Base-by-base conservation (phyloP, 2,888 invertebrate species). In the Nowickia ferox region DNA sequence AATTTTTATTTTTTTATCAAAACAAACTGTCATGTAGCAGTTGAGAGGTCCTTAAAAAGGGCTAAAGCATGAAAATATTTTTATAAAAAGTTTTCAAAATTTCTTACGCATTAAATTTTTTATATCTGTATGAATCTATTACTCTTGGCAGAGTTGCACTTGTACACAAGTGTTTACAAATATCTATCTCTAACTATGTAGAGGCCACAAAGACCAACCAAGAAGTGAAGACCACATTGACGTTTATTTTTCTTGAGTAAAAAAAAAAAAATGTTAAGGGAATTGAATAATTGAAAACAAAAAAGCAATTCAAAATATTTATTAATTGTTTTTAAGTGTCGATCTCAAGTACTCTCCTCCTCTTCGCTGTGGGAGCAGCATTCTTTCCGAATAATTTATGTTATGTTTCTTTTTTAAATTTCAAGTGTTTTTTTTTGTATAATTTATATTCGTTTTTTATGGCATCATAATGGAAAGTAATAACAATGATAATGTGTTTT, bases 381-480 rank as follows among this genome's bases (percentile, higher is more conserved):
- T 30, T 66, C 30, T 65, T 30, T 66, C 19, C 1, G 1, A 3
- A 15, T 30, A 30, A 30, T 30, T 30, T 30, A 30, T 30, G n/a
- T 22, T 8, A n/a, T 40, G 51, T 53, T 38, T n/a, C 30, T 71
- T 51, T 69, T n/a, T 13, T 53, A 15, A n/a, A 57, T 38, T 30
- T 46, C 48, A 81, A 71, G 55, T 63, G 42, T 48, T 63, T 42
- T n/a, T n/a, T 38, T 59, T 44, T 51, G 51, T 59, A 17, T 30
- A 13, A 30, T 69, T 61, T 61, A 44, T 53, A 51, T 44, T 53
- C 13, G 10, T 13, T 46, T 65, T 55, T 46, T 55, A 71, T 51
- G 19, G 5, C 44, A 51, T 48, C 46, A 38, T 66, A 74, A 72
- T 55, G 72, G 55, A 65, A 57, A 80, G 79, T 46, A 48, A 13